Percentiles rank a stretch among this genome's conserved stretches.
phyloP scores from a whole-genome alignment of 2,888 invertebrate genomes.

The Minunthozetes semirufus region DNA sequence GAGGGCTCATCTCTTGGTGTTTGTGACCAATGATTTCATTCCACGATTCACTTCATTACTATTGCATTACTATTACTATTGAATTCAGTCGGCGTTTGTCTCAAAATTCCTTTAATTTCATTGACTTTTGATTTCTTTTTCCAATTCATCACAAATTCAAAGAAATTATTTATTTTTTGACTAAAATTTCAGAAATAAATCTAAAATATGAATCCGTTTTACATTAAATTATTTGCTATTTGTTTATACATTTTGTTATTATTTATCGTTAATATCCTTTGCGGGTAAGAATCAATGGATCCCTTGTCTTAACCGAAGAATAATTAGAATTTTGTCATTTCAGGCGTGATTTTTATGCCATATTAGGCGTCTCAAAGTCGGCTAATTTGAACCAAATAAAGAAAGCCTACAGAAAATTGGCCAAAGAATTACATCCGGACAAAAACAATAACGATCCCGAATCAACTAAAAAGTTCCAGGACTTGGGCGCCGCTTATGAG shows the following conservation, averaged over 20 bases:
- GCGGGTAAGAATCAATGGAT: background rate
- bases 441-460: slow-evolving; percentile 90
- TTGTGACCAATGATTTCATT: background rate
- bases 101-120: background rate
- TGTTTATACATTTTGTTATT: background rate
- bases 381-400: slow-evolving; percentile 92
- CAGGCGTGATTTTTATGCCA: slow-evolving; percentile 86
- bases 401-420: slow-evolving; percentile 89
- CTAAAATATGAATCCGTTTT: background rate
- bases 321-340: background rate
- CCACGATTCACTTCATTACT: slow-evolving; percentile 4
- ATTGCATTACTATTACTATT: too few species aligned
- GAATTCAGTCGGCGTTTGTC: background rate
- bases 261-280: background rate
- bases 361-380: slow-evolving; percentile 73
- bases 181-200: too few species aligned
- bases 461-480: slow-evolving; percentile 88
- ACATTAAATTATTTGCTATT: background rate
- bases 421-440: slow-evolving; percentile 95
- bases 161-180: background rate
- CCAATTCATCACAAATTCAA: background rate
- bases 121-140: background rate
- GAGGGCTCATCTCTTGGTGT: background rate
- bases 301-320: background rate
- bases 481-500: slow-evolving; percentile 92